Base-by-base conservation (phyloP, 2,888 invertebrate genomes). In the Melanchra persicariae region DNA sequence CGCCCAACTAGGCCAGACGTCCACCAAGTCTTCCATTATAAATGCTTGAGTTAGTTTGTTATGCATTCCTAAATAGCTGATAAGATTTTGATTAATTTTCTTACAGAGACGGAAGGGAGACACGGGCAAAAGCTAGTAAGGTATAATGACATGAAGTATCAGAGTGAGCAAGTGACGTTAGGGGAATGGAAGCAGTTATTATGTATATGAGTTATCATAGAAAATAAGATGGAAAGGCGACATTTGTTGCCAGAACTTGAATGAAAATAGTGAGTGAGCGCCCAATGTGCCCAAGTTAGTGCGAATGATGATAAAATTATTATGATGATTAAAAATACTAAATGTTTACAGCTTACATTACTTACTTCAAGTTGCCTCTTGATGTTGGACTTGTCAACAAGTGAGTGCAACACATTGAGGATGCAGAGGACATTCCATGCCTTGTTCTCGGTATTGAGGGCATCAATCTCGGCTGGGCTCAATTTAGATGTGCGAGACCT, bases 401-500 rank as follows among this genome's bases (percentile, higher is more conserved):
- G 96, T 0, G 99, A 99, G 93, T 99, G 99, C 61, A 99, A 96
- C 43, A 99, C 99, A 95, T 99, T 99, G 72, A 99, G 96, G 58
- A 99, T 99, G 91, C 99, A 99, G 65, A 99, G 97, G 47, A 99
- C 99, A 96, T 99, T 99, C 99, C 99, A 99, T 9, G 98, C 98
- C 93, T 99, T 99, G 89, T 98, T 98, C 90, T 98, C 98, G 47
- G 97, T 97, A 80, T 97, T 97, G 59, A 99, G 92, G 60, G 97
- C 97, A 80, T 98, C 97, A 84, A 98, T 97, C 91, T 99, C 99
- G 60, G 98, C 98, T 15, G 97, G 96, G 7, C 97, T 97, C 91
- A 98, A 97, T 91, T 98, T 98, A 10, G 97, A 97, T 9, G 97
- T 94, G 79, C 97, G 96, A 62, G 97, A 96, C 92, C 96, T 93